Evolutionary conservation across 1,140 invertebrate species (phyloP).

Genomic region (Atta cephalotes): DNA sequence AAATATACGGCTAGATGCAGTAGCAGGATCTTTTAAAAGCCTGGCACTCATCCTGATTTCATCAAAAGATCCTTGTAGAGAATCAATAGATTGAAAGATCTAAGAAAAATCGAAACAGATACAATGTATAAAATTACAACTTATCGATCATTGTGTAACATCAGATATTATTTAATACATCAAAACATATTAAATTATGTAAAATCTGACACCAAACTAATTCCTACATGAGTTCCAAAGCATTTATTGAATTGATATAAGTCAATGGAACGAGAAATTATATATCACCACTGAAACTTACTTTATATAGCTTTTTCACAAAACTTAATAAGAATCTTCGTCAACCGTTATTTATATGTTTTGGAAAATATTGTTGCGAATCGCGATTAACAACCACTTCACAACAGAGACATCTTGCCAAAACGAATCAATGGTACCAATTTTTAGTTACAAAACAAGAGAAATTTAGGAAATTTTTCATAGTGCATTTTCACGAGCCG

Average conservation of each 20-base stretch:
- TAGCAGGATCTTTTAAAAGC: slow-evolving; percentile 89
- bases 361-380: slow-evolving; percentile 32
- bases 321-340: not conserved
- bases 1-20: slow-evolving; percentile 91
- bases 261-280: not conserved
- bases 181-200: not conserved
- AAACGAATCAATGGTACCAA: not conserved
- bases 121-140: not conserved
- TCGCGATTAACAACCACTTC: not conserved
- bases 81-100: not conserved
- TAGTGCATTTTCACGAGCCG: too few relatives aligned
- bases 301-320: not conserved
- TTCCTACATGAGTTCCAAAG: not conserved
- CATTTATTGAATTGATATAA: not conserved
- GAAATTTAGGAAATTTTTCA: not conserved
- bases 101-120: not conserved
- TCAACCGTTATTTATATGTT: slow-evolving; percentile 22
- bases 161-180: not conserved
- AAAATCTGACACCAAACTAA: not conserved
- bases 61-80: not conserved
- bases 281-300: not conserved
- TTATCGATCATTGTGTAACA: not conserved
- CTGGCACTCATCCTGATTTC: slow-evolving; percentile 80
- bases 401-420: slow-evolving; percentile 34
- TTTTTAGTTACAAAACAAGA: not conserved